A percentile compares a stretch with the other conserved stretches of the same genome.
These are phyloP conservation scores for Stegostoma tigrinum DNA, from an alignment of 2,113 vertebrate genomes.

Conservation along the genomic window DNA sequence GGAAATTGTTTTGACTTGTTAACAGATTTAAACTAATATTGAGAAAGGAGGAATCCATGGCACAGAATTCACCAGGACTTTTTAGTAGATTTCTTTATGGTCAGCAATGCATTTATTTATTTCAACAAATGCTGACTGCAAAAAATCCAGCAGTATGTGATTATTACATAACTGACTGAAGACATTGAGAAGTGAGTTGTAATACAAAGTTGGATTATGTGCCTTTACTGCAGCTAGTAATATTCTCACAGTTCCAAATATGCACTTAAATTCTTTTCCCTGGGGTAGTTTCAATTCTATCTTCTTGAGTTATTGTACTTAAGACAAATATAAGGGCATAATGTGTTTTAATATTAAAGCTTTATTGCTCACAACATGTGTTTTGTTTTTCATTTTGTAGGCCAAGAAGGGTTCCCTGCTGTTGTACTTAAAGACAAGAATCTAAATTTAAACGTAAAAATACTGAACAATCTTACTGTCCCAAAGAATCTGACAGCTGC, in stretches of 20 bases:
- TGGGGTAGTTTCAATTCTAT: background rate
- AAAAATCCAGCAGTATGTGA: background rate
- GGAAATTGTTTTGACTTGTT: too few species aligned
- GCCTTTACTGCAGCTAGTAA: background rate
- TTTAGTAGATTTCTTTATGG: too few species aligned
- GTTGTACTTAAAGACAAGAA: background rate
- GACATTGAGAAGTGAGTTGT: background rate
- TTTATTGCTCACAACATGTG: background rate
- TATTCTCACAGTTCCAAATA: background rate
- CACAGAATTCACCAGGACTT: too few species aligned
- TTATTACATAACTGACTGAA: conserved; percentile 13
- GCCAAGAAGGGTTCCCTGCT: background rate
- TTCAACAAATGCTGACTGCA: too few species aligned
- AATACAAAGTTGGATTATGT: background rate
- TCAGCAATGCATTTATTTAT: too few species aligned
- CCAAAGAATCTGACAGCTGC: background rate
- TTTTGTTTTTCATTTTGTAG: background rate
- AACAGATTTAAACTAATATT: too few species aligned
- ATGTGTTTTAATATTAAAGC: background rate
- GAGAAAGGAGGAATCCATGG: too few species aligned
- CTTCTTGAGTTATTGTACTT: background rate
- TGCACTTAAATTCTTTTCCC: background rate
- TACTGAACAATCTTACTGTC: background rate
- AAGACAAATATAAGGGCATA: background rate
- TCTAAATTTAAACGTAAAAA: background rate